A percentile compares a stretch with the other conserved stretches of the same genome.
phyloP scores from a whole-genome alignment of 2,888 invertebrate species.

The Xanthia togata region DNA sequence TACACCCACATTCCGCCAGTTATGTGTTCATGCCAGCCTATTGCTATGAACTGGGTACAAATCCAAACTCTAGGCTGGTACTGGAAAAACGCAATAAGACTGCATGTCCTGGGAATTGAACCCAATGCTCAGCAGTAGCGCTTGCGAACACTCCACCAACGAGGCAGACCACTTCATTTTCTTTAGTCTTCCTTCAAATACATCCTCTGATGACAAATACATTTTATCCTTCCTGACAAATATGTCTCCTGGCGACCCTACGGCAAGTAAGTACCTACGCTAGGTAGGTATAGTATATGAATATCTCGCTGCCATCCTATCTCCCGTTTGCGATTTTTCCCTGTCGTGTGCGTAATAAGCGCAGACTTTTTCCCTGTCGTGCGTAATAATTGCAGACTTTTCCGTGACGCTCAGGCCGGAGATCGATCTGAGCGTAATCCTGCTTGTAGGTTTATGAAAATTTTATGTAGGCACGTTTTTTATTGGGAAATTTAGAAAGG shows the following conservation, averaged over 20 bases:
- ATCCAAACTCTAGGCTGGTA: too few relatives aligned
- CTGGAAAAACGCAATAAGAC: too few relatives aligned
- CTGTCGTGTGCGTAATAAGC: constrained; percentile 62
- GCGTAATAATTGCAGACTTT: constrained; percentile 59
- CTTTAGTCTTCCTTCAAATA: not conserved
- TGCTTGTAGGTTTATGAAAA: constrained; percentile 21
- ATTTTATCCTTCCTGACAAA: constrained; percentile 46
- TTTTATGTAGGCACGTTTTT: not conserved
- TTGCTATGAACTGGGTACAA: too few relatives aligned
- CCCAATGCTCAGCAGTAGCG: too few relatives aligned
- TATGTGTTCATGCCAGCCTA: too few relatives aligned
- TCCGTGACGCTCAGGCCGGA: constrained; percentile 55
- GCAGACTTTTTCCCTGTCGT: constrained; percentile 55
- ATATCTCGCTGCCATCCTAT: constrained; percentile 41
- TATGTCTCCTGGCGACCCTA: constrained; percentile 43
- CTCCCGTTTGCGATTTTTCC: constrained; percentile 61
- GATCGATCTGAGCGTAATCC: constrained; percentile 59
- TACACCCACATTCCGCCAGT: too few relatives aligned
- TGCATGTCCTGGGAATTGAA: too few relatives aligned
- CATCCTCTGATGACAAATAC: constrained; percentile 6
- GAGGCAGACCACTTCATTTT: not conserved
- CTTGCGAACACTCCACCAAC: too few relatives aligned
- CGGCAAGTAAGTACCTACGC: not conserved
- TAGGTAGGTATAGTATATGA: constrained; percentile 51
- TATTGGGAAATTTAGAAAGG: not conserved